A percentile compares a stretch with the other conserved stretches of the same genome.
Evolutionary conservation across 1,140 invertebrate species (phyloP).

Genomic region (Papilio dardanus): DNA sequence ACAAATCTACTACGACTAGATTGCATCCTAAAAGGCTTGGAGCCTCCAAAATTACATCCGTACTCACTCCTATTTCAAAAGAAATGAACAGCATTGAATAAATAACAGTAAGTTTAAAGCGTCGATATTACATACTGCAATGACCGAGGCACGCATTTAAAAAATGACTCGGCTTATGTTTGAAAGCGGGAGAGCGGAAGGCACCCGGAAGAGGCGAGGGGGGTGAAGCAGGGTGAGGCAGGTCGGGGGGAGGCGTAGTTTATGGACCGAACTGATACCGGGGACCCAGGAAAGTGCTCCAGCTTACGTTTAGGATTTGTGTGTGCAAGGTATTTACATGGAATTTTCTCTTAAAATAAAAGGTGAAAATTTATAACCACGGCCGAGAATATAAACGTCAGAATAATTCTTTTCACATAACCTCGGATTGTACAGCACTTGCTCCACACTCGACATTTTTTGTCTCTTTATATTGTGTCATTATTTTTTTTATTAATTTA

Average conservation of each 20-base stretch:
- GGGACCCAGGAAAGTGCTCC: conserved; percentile 70
- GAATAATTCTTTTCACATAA: conserved; percentile 33
- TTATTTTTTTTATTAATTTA: conserved; percentile 1
- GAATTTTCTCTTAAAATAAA: conserved; percentile 52
- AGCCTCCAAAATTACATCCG: conserved; percentile 54
- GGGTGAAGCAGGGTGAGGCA: conserved; percentile 37
- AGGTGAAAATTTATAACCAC: conserved; percentile 51
- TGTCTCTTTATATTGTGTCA: background rate
- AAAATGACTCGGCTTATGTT: conserved; percentile 75
- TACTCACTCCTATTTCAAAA: conserved; percentile 53
- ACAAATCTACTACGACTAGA: background rate
- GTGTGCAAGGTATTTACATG: conserved; percentile 67
- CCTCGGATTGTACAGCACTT: conserved; percentile 8
- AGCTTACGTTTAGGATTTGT: conserved; percentile 76
- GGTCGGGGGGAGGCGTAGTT: conserved; percentile 57
- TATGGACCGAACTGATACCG: conserved; percentile 79
- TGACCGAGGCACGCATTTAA: conserved; percentile 73
- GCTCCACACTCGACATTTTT: conserved; percentile 8
- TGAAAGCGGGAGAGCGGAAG: conserved; percentile 55
- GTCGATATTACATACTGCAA: conserved; percentile 64
- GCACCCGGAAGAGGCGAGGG: conserved; percentile 48
- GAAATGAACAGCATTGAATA: conserved; percentile 57
- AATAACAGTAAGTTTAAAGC: conserved; percentile 68
- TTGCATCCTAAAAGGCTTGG: conserved; percentile 4
- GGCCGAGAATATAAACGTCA: conserved; percentile 38